Evolutionary conservation across 1,140 invertebrate genomes (phyloP).

Genomic region (Streblospio benedicti): DNA sequence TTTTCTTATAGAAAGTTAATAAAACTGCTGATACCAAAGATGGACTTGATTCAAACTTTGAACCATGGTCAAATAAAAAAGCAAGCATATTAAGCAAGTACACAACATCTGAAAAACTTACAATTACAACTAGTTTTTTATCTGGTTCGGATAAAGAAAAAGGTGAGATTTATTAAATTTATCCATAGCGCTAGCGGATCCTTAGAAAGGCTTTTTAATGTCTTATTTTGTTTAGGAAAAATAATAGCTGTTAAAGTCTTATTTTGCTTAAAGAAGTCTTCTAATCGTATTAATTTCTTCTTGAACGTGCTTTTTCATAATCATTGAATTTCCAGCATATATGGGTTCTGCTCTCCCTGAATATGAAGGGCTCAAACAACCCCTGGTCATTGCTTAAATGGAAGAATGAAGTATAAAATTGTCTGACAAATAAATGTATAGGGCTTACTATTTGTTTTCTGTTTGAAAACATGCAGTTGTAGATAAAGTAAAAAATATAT

Average conservation of each 20-base stretch:
- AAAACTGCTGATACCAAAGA: constrained; percentile 41
- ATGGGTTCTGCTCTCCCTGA: too few species aligned
- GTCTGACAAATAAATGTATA: too few species aligned
- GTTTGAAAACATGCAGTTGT: too few species aligned
- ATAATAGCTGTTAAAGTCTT: background rate
- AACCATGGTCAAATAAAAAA: constrained; percentile 67
- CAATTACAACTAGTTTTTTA: constrained; percentile 78
- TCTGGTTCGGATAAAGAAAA: constrained; percentile 60
- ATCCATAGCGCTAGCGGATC: background rate
- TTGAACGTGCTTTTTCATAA: background rate
- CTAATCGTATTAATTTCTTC: background rate
- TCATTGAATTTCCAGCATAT: too few species aligned
- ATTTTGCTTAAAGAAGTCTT: background rate
- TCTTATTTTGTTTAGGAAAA: background rate
- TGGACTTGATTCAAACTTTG: constrained; percentile 51
- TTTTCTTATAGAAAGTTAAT: constrained; percentile 60
- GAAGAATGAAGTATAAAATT: too few species aligned
- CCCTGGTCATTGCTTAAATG: too few species aligned
- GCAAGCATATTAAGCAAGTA: constrained; percentile 71
- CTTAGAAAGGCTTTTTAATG: background rate
- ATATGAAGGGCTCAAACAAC: too few species aligned
- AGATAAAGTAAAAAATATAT: too few species aligned
- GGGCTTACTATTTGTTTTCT: too few species aligned
- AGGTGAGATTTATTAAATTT: constrained; percentile 50
- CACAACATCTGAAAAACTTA: constrained; percentile 82